A percentile compares a stretch with the other conserved stretches of the same genome.
Conservation (phyloP, 2,888 invertebrate genomes). For the Cantharis nigra region DNA sequence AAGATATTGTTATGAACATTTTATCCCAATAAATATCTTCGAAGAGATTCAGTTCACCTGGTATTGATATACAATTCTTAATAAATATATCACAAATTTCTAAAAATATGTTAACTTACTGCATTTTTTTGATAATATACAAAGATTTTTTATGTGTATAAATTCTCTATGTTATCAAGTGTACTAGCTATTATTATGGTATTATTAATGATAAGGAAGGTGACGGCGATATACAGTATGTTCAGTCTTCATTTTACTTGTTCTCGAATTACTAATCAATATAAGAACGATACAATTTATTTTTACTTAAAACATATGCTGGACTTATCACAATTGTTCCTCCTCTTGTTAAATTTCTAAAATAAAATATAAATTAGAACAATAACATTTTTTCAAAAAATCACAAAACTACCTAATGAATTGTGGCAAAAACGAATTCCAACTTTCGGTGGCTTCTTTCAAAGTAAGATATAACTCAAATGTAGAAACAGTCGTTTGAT, state of each 20-base stretch:
- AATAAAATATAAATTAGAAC: constrained; percentile 32
- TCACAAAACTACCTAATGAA: constrained; percentile 77
- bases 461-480: constrained; percentile 88
- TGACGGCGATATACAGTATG: constrained; percentile 26
- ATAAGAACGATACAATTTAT: constrained; percentile 84
- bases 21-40: constrained; percentile 14
- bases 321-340: constrained; percentile 88
- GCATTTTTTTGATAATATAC: constrained; percentile 20
- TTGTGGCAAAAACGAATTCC: constrained; percentile 85
- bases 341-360: constrained; percentile 83
- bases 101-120: constrained; percentile 27
- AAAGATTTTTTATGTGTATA: constrained; percentile 6
- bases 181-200: not conserved
- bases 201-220: constrained; percentile 17
- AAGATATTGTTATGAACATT: constrained; percentile 14
- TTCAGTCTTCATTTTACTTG: constrained; percentile 28
- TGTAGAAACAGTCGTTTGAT: constrained; percentile 83
- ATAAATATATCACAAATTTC: constrained; percentile 27
- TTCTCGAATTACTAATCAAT: constrained; percentile 39
- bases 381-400: not conserved
- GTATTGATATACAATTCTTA: constrained; percentile 17
- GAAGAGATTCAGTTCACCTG: constrained; percentile 16
- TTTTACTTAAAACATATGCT: constrained; percentile 87
- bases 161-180: constrained; percentile 15
- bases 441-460: constrained; percentile 81